phyloP scores from a whole-genome alignment of 2,113 vertebrate species.

The Macrotis lagotis region DNA sequence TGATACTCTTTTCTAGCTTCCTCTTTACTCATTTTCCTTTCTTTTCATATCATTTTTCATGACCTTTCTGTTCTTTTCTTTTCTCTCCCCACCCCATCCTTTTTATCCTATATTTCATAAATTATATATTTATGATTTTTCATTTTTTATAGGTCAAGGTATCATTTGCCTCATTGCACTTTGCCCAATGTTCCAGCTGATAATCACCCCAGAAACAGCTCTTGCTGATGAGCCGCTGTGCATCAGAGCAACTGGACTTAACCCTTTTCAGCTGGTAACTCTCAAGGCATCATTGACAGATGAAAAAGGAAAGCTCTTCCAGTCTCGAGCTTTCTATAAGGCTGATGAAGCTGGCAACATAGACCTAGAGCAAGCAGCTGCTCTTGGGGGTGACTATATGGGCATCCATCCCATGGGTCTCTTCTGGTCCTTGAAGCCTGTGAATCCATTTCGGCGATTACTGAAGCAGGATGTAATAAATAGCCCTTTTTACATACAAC shows the following conservation, averaged over 20 bases:
- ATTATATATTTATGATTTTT: background rate
- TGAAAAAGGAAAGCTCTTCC: conserved; percentile 86
- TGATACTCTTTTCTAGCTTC: background rate
- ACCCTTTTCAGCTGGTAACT: conserved; percentile 83
- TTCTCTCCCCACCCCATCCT: background rate
- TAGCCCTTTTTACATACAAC: conserved; percentile 77
- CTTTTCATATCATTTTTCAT: background rate
- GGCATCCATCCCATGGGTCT: conserved; percentile 88
- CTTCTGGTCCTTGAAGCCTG: conserved; percentile 84
- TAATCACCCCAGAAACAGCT: conserved; percentile 41
- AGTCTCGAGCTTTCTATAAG: conserved; percentile 84
- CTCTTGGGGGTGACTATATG: conserved; percentile 83
- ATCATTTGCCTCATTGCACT: background rate
- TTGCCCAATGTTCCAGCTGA: conserved; percentile 59
- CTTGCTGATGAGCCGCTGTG: conserved; percentile 82
- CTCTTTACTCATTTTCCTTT: background rate
- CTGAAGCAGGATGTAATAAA: conserved; percentile 81
- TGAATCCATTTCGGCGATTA: conserved; percentile 79
- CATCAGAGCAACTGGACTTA: conserved; percentile 83
- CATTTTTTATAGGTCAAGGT: background rate
- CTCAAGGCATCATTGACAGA: conserved; percentile 85
- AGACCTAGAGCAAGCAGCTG: conserved; percentile 74
- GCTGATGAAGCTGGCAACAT: conserved; percentile 82
- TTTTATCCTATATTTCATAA: background rate
- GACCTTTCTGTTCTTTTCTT: background rate